phyloP scores from a whole-genome alignment of 1,140 invertebrate species.

The Drosophila lini region DNA sequence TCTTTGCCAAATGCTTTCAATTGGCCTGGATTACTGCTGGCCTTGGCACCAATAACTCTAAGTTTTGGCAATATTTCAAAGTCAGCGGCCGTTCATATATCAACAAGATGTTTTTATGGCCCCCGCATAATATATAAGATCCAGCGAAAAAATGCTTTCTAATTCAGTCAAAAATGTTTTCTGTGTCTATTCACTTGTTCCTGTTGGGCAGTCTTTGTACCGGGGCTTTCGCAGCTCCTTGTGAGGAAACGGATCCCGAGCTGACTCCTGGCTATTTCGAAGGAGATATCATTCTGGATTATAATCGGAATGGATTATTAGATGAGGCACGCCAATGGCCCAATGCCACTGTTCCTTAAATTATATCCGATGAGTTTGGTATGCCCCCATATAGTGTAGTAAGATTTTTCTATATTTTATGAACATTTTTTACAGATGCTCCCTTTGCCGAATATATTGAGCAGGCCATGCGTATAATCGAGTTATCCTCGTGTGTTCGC shows the following conservation, averaged over 20 bases:
- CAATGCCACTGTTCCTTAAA: constrained; percentile 83
- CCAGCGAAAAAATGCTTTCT: not conserved
- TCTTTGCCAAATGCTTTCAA: not conserved
- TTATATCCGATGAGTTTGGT: constrained; percentile 69
- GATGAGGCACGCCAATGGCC: constrained; percentile 40
- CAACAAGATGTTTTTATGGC: not conserved
- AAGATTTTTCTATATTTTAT: not conserved
- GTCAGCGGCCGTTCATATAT: not conserved
- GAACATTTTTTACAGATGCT: constrained; percentile 3
- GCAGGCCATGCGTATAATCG: constrained; percentile 68
- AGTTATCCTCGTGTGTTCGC: constrained; percentile 74
- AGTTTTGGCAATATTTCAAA: not conserved
- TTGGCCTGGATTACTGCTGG: not conserved
- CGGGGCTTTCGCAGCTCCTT: constrained; percentile 21
- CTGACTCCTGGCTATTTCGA: constrained; percentile 56
- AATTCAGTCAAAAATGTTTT: constrained; percentile 47
- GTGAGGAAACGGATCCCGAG: constrained; percentile 40
- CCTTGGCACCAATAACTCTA: not conserved
- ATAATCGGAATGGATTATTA: constrained; percentile 31
- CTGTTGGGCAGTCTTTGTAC: constrained; percentile 16
- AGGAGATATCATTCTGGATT: constrained; percentile 59
- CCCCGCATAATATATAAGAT: not conserved
- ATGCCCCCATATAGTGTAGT: not conserved
- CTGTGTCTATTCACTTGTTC: constrained; percentile 6
- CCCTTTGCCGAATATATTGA: constrained; percentile 38